phyloP scores from a whole-genome alignment of 37 sponge, comb jelly and placozoan genomes.

The Cladorhizidae sp. region DNA sequence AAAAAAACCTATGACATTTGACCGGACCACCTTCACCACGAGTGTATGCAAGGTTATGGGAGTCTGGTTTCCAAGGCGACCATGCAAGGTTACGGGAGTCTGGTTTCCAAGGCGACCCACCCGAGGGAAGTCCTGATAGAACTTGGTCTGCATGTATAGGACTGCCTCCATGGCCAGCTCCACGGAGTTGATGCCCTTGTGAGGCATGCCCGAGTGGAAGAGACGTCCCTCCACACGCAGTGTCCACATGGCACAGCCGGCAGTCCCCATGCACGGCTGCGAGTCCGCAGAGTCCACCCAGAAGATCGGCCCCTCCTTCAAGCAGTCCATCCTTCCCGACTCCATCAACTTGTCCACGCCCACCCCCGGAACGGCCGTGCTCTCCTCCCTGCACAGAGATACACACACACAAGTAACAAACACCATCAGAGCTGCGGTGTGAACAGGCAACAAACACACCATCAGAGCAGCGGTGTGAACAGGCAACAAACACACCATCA shows the following conservation, averaged over 20 bases:
- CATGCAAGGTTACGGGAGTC: too few relatives aligned
- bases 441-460: too few relatives aligned
- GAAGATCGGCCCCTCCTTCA: conserved; percentile 69
- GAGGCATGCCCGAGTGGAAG: conserved; percentile 85
- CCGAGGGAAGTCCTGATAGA: conserved; percentile 70
- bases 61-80: too few relatives aligned
- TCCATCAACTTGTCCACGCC: conserved; percentile 76
- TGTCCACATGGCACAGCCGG: conserved; percentile 68
- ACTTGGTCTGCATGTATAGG: conserved; percentile 51
- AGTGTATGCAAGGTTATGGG: too few relatives aligned
- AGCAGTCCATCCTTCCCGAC: conserved; percentile 59
- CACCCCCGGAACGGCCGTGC: conserved; percentile 55
- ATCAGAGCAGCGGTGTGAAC: too few relatives aligned
- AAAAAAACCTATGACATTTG: too few relatives aligned
- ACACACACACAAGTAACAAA: too few relatives aligned
- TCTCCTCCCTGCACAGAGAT: conserved; percentile 72
- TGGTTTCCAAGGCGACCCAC: too few relatives aligned
- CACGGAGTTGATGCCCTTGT: conserved; percentile 78
- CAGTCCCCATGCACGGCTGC: conserved; percentile 77
- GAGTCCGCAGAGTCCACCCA: conserved; percentile 83
- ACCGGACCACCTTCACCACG: too few relatives aligned
- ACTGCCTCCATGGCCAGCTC: conserved; percentile 68
- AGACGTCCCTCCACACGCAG: conserved; percentile 62
- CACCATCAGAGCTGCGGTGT: too few relatives aligned
- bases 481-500: too few relatives aligned